Base-by-base conservation (phyloP, 2,888 invertebrate species). In the Tipula lateralis region DNA sequence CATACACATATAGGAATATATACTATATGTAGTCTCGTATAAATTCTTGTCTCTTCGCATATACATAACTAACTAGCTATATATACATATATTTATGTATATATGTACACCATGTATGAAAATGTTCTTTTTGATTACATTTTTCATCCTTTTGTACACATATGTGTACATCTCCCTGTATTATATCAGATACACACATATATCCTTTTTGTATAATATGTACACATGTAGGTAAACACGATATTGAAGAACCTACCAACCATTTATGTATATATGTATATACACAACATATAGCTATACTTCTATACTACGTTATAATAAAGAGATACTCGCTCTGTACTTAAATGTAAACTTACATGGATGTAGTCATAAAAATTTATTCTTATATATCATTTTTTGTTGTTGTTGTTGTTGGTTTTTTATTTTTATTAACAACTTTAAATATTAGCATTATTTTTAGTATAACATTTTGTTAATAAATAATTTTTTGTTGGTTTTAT, bases 401-500 rank as follows among this genome's bases (percentile, higher is more conserved):
- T 66, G 24, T 7, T 39, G n/a, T 44, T 16, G 32, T 32, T 32
- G 3, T 32, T 32, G 32, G 2, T 24, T 12, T 66, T 24, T 66
- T 66, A n/a, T 24, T 44, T n/a, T 44, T 66, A 66, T 66, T 66
- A 66, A n/a, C 66, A 66, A 24, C 24, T 24, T 24, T 66, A 66
- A 66, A 66, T 66, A 66, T 66, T 50, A 50, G 50, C 50, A 50
- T 16, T 66, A 66, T n/a, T 66, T 66, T 66, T 66, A 66, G 66
- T 66, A 66, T 24, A 66, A 66, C 66, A 66, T 66, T 66, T 66
- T 66, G 66, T 66, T 66, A 66, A 66, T 66, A 66, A 66, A 66
- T 66, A 66, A 66, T 66, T 66, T 66, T 24, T 66, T 66, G 5
- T 66, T 66, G 7, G 66, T 66, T 66, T 66, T 66, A 9, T 24